Evolutionary conservation across 2,797 vertebrate genomes (phyloP).

Genomic region (Lerista edwardsae): DNA sequence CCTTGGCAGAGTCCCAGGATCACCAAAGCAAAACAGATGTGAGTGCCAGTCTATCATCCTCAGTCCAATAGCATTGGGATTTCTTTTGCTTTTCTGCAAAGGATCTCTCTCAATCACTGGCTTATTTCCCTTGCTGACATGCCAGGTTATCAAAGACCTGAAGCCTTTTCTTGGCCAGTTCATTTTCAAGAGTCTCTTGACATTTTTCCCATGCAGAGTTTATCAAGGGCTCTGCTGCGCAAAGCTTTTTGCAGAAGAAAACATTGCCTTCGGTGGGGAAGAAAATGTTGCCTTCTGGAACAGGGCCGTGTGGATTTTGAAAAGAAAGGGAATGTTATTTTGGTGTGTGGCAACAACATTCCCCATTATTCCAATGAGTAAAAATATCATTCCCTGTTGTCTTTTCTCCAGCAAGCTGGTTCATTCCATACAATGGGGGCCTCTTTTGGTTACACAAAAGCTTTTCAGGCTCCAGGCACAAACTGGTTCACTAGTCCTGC

Average conservation of each 20-base stretch:
- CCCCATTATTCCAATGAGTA: background rate
- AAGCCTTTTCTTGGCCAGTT: background rate
- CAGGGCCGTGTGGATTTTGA: background rate
- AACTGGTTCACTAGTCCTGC: too few relatives aligned
- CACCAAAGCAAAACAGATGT: background rate
- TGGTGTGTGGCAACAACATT: background rate
- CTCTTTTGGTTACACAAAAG: too few relatives aligned
- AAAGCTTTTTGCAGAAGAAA: constrained; percentile 7
- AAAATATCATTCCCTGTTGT: background rate
- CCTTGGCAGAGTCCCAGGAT: background rate
- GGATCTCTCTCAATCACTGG: background rate
- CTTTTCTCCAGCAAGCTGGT: background rate
- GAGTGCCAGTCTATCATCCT: background rate
- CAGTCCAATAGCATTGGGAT: background rate
- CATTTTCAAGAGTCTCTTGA: constrained; percentile 13
- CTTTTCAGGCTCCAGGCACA: too few relatives aligned
- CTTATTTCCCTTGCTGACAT: background rate
- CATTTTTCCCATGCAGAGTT: background rate
- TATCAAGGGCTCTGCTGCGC: background rate
- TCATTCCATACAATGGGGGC: too few relatives aligned
- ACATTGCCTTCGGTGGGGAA: background rate
- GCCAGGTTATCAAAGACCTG: background rate
- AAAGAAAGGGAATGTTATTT: background rate
- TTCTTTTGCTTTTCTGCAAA: background rate
- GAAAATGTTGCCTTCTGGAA: background rate